Base-by-base conservation (phyloP, 1,140 invertebrate species). In the Lepidurus apus region DNA sequence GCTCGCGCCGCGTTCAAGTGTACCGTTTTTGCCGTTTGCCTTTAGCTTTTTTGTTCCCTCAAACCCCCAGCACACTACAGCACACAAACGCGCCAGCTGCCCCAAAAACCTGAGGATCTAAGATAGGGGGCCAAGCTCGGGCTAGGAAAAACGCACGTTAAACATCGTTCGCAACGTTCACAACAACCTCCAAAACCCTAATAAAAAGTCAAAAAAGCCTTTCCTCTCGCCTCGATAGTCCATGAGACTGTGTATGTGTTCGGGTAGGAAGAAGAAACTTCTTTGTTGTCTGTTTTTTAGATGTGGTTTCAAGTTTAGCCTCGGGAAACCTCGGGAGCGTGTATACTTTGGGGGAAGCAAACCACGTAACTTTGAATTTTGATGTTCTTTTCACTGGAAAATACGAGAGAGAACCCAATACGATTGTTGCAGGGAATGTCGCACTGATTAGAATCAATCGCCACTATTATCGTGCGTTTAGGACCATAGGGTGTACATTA, bases 381-480 rank as follows among this genome's bases (percentile, higher is more conserved):
- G 13, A 74, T 34, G 34, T 74, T 13, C 73, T 10, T 73, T 73
- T 73, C 21, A 17, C 53, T 74, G n/a, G 34, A 34, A 34, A 34
- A 34, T 34, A 34, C 34, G 34, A 34, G 34, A 34, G 34, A 34
- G 34, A 34, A 34, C 34, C 34, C 34, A 34, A 34, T 34, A 34
- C 34, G 34, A 34, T 34, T 34, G 34, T 34, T 34, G 34, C 34
- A 34, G 34, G 34, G 34, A 34, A 34, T 34, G 34, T 74, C 13
- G n/a, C 42, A 42, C 17, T 8, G 75, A 26, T 17, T 44, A 21
- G 45, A 26, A 47, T 34, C 1, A 76, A 47, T 76, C 75, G 24
- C 75, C 34, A 76, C 43, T 76, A 24, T 76, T 76, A 47, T 21
- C 43, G n/a, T 47, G 26, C 75, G 43, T 44, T 17, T 47, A 76